phyloP scores from a whole-genome alignment of 2,888 invertebrate species.

The Zootermopsis nevadensis region DNA sequence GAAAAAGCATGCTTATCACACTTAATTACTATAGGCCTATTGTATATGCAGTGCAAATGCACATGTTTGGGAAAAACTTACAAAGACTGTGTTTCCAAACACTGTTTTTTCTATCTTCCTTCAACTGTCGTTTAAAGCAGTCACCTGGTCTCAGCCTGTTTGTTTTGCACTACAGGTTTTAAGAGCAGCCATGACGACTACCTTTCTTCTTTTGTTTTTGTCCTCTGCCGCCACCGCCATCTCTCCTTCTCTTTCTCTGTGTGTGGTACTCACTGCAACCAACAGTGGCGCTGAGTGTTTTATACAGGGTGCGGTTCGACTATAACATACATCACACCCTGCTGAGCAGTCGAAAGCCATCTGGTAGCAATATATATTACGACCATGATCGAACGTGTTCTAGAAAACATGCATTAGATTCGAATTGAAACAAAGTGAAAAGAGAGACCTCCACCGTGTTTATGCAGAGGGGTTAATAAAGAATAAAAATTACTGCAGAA shows the following conservation, averaged over 20 bases:
- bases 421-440: conserved; percentile 12
- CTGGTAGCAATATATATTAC: not conserved
- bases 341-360: not conserved
- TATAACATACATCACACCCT: conserved; percentile 17
- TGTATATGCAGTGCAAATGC: no score
- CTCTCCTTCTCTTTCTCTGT: conserved; percentile 29
- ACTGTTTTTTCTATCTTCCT: conserved; percentile 16
- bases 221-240: conserved; percentile 35
- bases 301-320: conserved; percentile 6
- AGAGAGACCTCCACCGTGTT: not conserved
- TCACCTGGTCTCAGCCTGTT: conserved; percentile 35
- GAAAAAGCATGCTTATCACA: no score
- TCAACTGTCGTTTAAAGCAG: conserved; percentile 41
- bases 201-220: conserved; percentile 42
- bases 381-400: no score
- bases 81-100: conserved; percentile 16
- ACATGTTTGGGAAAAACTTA: no score
- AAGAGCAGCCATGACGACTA: conserved; percentile 40
- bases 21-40: no score
- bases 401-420: not conserved
- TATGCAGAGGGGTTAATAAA: not conserved
- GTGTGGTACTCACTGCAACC: conserved; percentile 2
- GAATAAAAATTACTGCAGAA: no score
- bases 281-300: conserved; percentile 19
- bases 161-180: conserved; percentile 43